Evolutionary conservation across 2,113 vertebrate genomes (phyloP).

Genomic region (Corydoras maculifer): DNA sequence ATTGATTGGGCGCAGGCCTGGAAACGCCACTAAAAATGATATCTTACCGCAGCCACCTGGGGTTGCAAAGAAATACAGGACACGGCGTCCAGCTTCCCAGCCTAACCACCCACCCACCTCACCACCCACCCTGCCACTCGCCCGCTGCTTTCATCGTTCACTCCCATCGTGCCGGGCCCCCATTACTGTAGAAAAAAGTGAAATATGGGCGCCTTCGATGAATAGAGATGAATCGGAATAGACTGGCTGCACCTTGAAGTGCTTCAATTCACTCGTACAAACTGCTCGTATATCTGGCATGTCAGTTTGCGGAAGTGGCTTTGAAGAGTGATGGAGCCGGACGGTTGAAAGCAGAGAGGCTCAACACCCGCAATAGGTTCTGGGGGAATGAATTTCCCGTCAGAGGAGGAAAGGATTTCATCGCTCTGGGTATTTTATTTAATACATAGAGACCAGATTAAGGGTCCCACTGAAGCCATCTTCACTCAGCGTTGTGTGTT

Average conservation of each 20-base stretch:
- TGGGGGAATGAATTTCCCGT: no score
- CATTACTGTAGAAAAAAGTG: constrained; percentile 7
- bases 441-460: no score
- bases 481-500: no score
- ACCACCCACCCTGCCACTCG: not conserved
- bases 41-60: not conserved
- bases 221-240: no score
- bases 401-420: no score
- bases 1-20: no score
- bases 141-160: constrained; percentile 3
- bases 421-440: no score
- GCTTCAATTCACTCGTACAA: constrained; percentile 3
- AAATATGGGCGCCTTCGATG: no score
- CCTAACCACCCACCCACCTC: no score
- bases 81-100: not conserved
- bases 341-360: not conserved
- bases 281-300: constrained; percentile 9
- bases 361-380: no score
- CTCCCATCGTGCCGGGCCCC: constrained; percentile 1
- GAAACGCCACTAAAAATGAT: not conserved
- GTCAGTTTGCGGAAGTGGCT: constrained; percentile 10
- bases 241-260: no score
- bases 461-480: no score
- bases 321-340: constrained; percentile 5
- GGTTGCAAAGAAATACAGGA: constrained; percentile 9